These are phyloP conservation scores for Anthopleura xanthogrammica DNA, from an alignment of 92 coral and sea anemone genomes.

Conservation along the genomic window DNA sequence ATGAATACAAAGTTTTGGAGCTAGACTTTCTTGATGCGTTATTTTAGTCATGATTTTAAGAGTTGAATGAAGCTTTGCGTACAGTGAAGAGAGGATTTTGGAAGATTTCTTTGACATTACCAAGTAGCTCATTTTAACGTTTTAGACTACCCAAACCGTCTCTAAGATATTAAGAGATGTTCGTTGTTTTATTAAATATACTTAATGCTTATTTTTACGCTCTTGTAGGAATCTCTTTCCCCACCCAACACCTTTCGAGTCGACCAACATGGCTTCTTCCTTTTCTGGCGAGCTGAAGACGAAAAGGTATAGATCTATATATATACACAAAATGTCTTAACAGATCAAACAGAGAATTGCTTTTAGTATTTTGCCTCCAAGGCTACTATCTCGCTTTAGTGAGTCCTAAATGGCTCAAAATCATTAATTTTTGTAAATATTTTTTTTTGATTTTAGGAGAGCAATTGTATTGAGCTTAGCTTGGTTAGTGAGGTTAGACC, in stretches of 20 bases:
- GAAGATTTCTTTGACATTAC: conserved; percentile 6
- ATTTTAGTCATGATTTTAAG: neutral
- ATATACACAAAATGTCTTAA: neutral
- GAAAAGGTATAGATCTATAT: conserved; percentile 67
- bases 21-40: neutral
- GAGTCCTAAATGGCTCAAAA: neutral
- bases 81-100: neutral
- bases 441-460: conserved; percentile 47
- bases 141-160: neutral
- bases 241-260: conserved; percentile 42
- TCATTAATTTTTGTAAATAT: neutral
- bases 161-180: neutral
- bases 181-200: neutral
- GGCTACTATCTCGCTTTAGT: neutral
- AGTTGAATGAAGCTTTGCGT: neutral
- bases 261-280: conserved; percentile 92
- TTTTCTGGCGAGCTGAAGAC: conserved; percentile 76
- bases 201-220: conserved; percentile 18
- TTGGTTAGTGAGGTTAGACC: conserved; percentile 75
- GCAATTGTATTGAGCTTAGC: conserved; percentile 67
- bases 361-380: neutral
- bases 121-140: conserved; percentile 8
- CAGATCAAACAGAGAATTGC: neutral
- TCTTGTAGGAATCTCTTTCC: conserved; percentile 69
- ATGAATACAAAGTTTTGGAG: neutral